Evolutionary conservation across 2,113 vertebrate species (phyloP), one percentile per base, ranked within the genome.

Genomic region (Philantomba maxwellii): DNA sequence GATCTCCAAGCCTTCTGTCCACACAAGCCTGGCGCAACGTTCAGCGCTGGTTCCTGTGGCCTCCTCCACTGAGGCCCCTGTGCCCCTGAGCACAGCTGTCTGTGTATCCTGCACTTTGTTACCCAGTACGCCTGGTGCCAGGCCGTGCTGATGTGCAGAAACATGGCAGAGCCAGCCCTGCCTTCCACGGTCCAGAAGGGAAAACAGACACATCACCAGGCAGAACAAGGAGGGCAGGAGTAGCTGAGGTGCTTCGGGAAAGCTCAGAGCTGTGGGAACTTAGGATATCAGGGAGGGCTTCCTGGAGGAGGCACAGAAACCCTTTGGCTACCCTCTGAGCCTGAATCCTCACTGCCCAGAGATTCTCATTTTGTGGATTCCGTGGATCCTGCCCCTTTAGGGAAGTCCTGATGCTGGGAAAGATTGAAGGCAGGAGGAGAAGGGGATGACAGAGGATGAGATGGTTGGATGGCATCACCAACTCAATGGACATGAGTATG

Each of bases 51-150:
- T 55, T 89, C 55, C 58, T 51, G 43, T 26, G 14, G 33, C 21
- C 43, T 53, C 64, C 66, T 47, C 43, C 58, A 49, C 3, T 2
- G 26, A 19, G 64, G 12, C 14, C 66, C n/a, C 43, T n/a, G 39
- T 43, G 39, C n/a, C 47, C 88, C 70, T 53, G 51, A 95, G 53
- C 33, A 57, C 5, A 83, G 88, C 28, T 53, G 15, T 43, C 64
- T 8, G 0, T 57, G 3, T 33, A 26, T 19, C 49, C n/a, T 26
- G 19, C 13, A 25, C 23, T 77, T 43, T 45, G 86, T n/a, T n/a
- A 43, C 25, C 23, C 28, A 2, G 21, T 19, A 53, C 0, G 1
- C 51, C 16, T 26, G 14, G 58, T 0, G 3, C 77, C 49, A 62
- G 83, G 33, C 26, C 13, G 2, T 12, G n/a, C 17, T 66, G 87